Evolutionary conservation across 2,888 invertebrate species (phyloP), one percentile per base, ranked within the genome.

Genomic region (Hirtodrosophila cameraria): DNA sequence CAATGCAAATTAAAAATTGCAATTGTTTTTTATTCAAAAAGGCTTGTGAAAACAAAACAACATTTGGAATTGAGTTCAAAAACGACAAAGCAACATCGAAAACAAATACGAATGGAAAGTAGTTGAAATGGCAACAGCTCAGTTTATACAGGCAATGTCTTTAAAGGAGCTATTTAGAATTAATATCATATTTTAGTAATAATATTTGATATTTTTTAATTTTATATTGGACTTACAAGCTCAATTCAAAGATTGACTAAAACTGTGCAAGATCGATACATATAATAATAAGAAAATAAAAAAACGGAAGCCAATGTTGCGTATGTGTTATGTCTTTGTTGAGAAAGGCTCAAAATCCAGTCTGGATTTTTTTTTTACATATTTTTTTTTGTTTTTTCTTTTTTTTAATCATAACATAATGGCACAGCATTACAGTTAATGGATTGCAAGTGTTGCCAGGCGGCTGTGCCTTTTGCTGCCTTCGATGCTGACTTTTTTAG

Each of bases 391-490:
- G 12, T 35, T 30, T 25, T 16, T 33, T 36, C 33, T 43, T 53
- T 60, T 63, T 74, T 75, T 72, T 80, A 75, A 79, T 80, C 73
- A 70, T 76, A 76, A 75, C 73, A 62, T 77, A 73, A 77, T 76
- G 80, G 73, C 35, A 5, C 31, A 18, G 55, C 77, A 76, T 78
- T 80, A 65, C 57, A 75, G 77, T 77, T 79, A 84, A 84, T 84
- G 79, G 82, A 77, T 81, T 77, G 79, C 82, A 84, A 81, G 79
- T 82, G 83, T 79, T 78, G 75, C 76, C 71, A 62, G 63, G n/a
- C n/a, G n/a, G 50, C 63, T 55, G 57, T 58, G 62, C n/a, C n/a
- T n/a, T 35, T 63, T 35, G 31, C 16, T 49, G 20, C 30, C 27
- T 48, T 49, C n/a, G n/a, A n/a, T 16, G 9, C 12, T 13, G 28